phyloP scores from a whole-genome alignment of 2,888 invertebrate genomes.

The Pollenia angustigena region DNA sequence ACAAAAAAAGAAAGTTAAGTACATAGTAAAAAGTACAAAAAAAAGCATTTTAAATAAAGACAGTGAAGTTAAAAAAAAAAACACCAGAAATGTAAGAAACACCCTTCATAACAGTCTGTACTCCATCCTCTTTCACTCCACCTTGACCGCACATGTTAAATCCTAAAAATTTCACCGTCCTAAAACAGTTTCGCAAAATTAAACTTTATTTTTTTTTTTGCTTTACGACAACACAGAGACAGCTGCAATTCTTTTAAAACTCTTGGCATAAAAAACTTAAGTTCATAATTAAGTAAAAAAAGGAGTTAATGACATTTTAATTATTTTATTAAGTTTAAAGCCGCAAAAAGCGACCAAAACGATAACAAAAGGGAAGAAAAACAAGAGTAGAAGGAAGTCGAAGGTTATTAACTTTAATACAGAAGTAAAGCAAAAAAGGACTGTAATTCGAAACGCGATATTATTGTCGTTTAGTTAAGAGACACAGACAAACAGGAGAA shows the following conservation, averaged over 20 bases:
- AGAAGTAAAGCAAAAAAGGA: conserved; percentile 25
- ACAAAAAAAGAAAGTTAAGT: conserved; percentile 46
- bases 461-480: conserved; percentile 50
- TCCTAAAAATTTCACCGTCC: conserved; percentile 18
- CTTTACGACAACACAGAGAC: conserved; percentile 21
- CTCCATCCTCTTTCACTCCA: neutral
- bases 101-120: neutral
- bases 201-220: neutral
- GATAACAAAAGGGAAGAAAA: neutral
- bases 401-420: conserved; percentile 17
- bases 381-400: neutral
- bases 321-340: conserved; percentile 57
- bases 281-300: conserved; percentile 61
- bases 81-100: neutral
- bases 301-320: conserved; percentile 71
- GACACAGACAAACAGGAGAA: neutral
- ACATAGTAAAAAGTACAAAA: neutral
- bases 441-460: conserved; percentile 61
- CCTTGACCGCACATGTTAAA: conserved; percentile 55
- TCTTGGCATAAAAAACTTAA: neutral
- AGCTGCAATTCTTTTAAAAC: conserved; percentile 50
- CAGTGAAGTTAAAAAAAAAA: neutral
- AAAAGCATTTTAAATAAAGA: neutral
- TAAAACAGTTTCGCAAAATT: neutral
- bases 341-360: neutral